Conservation (phyloP, 2,888 invertebrate genomes). For the Lepeophtheirus nordmannii region DNA sequence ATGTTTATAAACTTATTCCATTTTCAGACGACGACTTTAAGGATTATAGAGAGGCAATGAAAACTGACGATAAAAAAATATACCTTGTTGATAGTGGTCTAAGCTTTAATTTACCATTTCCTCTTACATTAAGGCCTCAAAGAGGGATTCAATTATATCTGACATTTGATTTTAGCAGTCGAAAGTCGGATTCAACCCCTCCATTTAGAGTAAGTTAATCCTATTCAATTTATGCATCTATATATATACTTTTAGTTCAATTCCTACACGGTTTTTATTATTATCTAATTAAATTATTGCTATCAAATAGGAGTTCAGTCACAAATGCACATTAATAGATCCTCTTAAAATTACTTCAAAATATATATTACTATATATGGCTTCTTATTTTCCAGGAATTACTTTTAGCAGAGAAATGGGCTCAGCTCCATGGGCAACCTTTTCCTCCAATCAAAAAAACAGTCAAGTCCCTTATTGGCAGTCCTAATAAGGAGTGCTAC, state of each 20-base stretch:
- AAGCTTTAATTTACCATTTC: conserved; percentile 38
- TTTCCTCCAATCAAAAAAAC: conserved; percentile 36
- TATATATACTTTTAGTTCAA: too few relatives aligned
- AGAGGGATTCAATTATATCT: conserved; percentile 36
- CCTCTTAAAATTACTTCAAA: too few relatives aligned
- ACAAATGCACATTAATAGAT: too few relatives aligned
- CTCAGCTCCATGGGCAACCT: conserved; percentile 34
- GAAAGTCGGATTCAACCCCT: conserved; percentile 33
- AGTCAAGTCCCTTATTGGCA: conserved; percentile 27
- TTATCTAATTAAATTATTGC: too few relatives aligned
- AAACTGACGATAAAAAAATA: conserved; percentile 35
- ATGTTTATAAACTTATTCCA: background rate
- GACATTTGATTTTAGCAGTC: conserved; percentile 37
- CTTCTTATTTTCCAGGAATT: conserved; percentile 32
- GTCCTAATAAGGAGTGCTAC: conserved; percentile 36
- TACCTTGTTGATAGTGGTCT: conserved; percentile 38
- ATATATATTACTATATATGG: too few relatives aligned
- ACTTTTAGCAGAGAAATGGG: conserved; percentile 37
- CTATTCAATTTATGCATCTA: too few relatives aligned
- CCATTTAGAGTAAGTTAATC: conserved; percentile 34
- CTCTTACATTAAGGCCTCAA: conserved; percentile 36
- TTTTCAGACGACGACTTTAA: conserved; percentile 33
- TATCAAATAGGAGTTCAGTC: too few relatives aligned
- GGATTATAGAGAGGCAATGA: conserved; percentile 35
- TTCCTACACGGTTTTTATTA: too few relatives aligned